Evolutionary conservation across 2,888 invertebrate genomes (phyloP), one percentile per base, ranked within the genome.

Genomic region (Dysmachus trigonus): DNA sequence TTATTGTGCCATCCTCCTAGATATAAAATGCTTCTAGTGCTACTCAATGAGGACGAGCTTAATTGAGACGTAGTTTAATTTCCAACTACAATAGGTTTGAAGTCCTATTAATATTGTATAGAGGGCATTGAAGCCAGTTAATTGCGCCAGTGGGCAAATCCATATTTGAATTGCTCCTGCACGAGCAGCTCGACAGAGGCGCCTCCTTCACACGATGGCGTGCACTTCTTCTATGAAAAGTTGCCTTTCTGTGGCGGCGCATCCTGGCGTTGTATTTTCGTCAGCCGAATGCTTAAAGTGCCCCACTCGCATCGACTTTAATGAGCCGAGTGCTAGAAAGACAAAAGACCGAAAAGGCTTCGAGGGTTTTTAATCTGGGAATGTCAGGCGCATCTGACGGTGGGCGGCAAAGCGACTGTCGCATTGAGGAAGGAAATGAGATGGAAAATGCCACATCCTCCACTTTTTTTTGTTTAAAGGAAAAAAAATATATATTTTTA

Each of bases 341-440:
- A 82, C 82, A 82, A 82, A 82, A 82, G 82, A 33, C 35, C 53
- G 30, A 86, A 86, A 87, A 86, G 73, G 87, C 87, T 87, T 53
- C 33, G 35, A 86, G 87, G 86, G 86, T 87, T 87, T 87, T 87
- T 87, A 87, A 87, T 87, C 86, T 87, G 51, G 18, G 62, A 22
- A 62, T 79, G 86, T 53, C 71, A 85, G 82, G 53, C 72, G 81
- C 53, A 71, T 35, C 31, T 79, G 38, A 31, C 8, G 41, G 77
- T 18, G 41, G n/a, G 35, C 18, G 62, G 33, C 31, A 35, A 62
- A 62, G 18, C 18, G 71, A 82, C 53, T 82, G 47, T 62, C 71
- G 82, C 62, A 82, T 82, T 35, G 82, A 22, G 82, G 71, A 71
- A 71, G 71, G 82, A 62, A 71, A 82, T 82, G 82, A 82, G 62